Conservation (phyloP, 2,113 vertebrate species). For the Silurus asotus region DNA sequence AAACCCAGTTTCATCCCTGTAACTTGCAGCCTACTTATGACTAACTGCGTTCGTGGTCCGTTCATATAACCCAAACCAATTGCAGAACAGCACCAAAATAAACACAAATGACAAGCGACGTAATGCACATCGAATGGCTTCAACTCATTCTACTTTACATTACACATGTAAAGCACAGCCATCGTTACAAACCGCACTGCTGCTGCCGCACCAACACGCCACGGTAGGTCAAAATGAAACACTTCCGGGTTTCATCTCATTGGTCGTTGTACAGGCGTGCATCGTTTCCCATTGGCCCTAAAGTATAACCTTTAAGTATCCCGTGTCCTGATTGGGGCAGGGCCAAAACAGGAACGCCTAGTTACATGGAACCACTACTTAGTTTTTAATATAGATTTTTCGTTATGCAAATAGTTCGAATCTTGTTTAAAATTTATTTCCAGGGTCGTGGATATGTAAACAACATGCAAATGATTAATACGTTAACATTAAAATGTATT, state of each 20-base stretch:
- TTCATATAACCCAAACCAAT: not conserved
- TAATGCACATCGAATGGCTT: not conserved
- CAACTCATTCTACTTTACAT: not conserved
- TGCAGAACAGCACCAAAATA: not conserved
- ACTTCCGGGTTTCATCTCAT: not conserved
- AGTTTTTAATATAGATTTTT: not conserved
- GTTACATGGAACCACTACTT: not conserved
- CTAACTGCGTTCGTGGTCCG: not conserved
- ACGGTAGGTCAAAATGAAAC: not conserved
- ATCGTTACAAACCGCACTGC: not conserved
- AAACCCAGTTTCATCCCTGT: not conserved
- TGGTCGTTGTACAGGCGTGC: not conserved
- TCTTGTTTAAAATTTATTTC: not conserved
- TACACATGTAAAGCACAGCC: not conserved
- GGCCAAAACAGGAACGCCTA: not conserved
- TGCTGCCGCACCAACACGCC: not conserved
- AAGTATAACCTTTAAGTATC: not conserved
- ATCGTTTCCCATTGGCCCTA: conserved; percentile 1
- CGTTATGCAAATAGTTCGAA: not conserved
- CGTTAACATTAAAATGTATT: not conserved
- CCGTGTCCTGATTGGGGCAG: not conserved
- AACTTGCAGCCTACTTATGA: not conserved
- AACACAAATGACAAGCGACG: not conserved
- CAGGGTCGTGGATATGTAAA: not conserved
- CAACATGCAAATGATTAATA: not conserved